Evolutionary conservation across 2,797 vertebrate genomes (phyloP).

Genomic region (Tamandua tetradactyla): DNA sequence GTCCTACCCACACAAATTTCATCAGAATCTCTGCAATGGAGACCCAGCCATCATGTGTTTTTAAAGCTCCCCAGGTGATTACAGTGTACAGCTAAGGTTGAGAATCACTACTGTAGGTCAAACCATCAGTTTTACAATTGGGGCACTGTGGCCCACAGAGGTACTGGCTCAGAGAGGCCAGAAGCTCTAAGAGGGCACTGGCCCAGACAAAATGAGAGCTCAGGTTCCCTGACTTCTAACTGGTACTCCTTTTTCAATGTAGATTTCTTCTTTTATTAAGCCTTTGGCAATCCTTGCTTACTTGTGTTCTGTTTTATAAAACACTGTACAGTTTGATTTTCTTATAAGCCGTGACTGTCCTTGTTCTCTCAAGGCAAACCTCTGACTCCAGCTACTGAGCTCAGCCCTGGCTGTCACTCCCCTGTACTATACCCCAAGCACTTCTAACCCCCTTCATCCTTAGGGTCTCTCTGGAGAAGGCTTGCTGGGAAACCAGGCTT

Average conservation of each 20-base stretch:
- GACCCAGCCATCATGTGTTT: not conserved
- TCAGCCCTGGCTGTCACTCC: not conserved
- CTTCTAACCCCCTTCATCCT: too few species aligned
- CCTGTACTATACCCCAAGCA: not conserved
- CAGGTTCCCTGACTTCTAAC: not conserved
- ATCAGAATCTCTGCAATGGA: not conserved
- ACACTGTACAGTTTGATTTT: not conserved
- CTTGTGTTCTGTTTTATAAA: not conserved
- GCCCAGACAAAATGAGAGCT: not conserved
- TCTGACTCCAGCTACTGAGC: not conserved
- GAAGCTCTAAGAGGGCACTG: not conserved
- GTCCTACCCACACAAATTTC: not conserved
- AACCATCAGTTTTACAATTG: not conserved
- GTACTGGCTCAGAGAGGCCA: not conserved
- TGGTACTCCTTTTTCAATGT: not conserved
- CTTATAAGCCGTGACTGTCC: not conserved
- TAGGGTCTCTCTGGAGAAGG: not conserved
- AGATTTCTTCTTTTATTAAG: not conserved
- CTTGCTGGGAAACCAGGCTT: not conserved
- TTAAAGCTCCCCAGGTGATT: not conserved
- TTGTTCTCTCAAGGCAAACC: not conserved
- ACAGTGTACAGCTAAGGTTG: not conserved
- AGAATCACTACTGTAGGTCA: not conserved
- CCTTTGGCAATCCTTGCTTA: not conserved
- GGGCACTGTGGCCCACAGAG: not conserved